Conservation (phyloP, 2,888 invertebrate genomes). For the Allophyes oxyacanthae region DNA sequence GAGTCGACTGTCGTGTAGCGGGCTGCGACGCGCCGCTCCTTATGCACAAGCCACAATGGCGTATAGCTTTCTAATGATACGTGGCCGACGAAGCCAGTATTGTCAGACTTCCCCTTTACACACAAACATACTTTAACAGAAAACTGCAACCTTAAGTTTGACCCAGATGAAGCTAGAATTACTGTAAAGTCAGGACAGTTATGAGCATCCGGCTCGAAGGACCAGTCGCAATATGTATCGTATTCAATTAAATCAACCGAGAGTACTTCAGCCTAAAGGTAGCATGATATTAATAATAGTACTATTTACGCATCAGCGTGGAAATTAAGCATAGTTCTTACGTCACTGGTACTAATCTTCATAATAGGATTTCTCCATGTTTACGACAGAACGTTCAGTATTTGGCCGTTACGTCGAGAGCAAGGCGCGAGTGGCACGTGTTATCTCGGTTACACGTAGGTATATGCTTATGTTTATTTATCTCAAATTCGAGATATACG, state of each 20-base stretch:
- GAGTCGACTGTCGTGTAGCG: slow-evolving; percentile 62
- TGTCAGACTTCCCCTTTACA: slow-evolving; percentile 49
- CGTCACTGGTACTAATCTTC: slow-evolving; percentile 63
- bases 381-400: slow-evolving; percentile 56
- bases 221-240: slow-evolving; percentile 26
- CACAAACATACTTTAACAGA: slow-evolving; percentile 51
- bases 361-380: slow-evolving; percentile 69
- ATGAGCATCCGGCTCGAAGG: slow-evolving; percentile 41
- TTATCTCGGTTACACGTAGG: slow-evolving; percentile 58
- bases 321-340: slow-evolving; percentile 52
- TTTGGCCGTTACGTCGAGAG: slow-evolving; percentile 56
- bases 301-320: slow-evolving; percentile 43
- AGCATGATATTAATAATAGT: slow-evolving; percentile 1
- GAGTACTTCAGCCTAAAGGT: not conserved
- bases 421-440: slow-evolving; percentile 63
- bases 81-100: slow-evolving; percentile 59
- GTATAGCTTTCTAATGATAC: slow-evolving; percentile 84
- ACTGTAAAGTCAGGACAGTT: slow-evolving; percentile 47
- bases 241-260: too few species aligned
- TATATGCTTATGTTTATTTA: slow-evolving; percentile 55
- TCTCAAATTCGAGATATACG: slow-evolving; percentile 48
- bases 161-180: slow-evolving; percentile 37
- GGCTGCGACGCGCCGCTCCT: slow-evolving; percentile 71
- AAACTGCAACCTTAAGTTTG: slow-evolving; percentile 46
- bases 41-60: slow-evolving; percentile 69